phyloP scores from a whole-genome alignment of 2,888 invertebrate genomes.

The Lochmaea capreae region DNA sequence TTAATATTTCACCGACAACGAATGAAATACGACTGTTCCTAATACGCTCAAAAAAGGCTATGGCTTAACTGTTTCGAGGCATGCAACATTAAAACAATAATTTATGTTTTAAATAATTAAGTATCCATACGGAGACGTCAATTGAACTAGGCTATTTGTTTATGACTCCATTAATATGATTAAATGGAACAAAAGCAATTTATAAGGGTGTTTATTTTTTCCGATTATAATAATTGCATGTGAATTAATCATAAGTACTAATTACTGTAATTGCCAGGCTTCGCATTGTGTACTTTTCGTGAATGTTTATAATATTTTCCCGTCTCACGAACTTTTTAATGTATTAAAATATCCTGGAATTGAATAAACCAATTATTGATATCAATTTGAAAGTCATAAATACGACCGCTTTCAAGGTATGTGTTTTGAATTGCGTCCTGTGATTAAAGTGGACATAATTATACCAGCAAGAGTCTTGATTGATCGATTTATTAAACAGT shows the following conservation, averaged over 20 bases:
- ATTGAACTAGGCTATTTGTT: not conserved
- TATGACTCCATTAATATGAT: not conserved
- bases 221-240: not conserved
- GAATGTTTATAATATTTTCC: too few species aligned
- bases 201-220: not conserved
- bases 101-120: not conserved
- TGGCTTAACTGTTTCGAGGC: not conserved
- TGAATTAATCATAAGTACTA: not conserved
- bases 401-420: too few species aligned
- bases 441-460: too few species aligned
- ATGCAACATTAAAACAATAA: constrained; percentile 1
- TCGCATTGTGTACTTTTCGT: too few species aligned
- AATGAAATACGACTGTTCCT: not conserved
- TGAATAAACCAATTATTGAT: too few species aligned
- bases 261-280: not conserved
- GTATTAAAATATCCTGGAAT: too few species aligned
- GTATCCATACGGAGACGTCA: not conserved
- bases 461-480: too few species aligned
- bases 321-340: too few species aligned
- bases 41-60: not conserved
- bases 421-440: too few species aligned
- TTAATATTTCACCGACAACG: not conserved
- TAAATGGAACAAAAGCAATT: not conserved
- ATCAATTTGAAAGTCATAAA: too few species aligned
- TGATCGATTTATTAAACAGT: too few species aligned